phyloP scores from a whole-genome alignment of 2,113 vertebrate species.

The Pungitius pungitius region DNA sequence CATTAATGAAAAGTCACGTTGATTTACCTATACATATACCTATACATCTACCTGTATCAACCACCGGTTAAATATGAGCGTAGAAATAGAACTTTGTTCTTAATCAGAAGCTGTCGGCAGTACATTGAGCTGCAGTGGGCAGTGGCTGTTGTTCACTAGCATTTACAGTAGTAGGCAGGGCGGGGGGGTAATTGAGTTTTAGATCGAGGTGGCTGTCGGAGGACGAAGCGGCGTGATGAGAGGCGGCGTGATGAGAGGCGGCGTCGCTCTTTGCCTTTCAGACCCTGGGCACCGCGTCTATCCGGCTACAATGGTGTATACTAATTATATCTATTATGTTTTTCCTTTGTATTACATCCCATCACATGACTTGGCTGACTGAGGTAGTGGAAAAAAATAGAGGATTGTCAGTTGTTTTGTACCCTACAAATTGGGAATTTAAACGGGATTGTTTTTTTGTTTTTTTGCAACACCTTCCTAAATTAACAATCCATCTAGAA shows the following conservation, averaged over 20 bases:
- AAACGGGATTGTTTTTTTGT: neutral
- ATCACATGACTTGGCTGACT: neutral
- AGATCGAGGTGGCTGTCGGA: conserved; percentile 1
- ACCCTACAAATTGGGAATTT: neutral
- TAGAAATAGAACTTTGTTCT: conserved; percentile 16
- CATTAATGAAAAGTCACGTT: neutral
- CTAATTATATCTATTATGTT: conserved; percentile 19
- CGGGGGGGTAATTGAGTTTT: conserved; percentile 30
- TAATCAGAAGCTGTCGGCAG: conserved; percentile 17
- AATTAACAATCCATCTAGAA: neutral
- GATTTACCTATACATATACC: neutral
- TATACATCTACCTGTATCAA: neutral
- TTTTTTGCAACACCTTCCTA: neutral
- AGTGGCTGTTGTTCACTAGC: conserved; percentile 30
- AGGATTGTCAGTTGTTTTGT: neutral
- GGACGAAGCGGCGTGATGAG: neutral
- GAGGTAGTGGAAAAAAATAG: neutral
- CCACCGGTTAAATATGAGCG: neutral
- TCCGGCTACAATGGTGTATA: conserved; percentile 8
- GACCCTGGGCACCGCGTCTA: neutral
- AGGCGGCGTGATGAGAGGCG: neutral
- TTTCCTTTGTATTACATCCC: conserved; percentile 11
- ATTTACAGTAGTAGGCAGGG: conserved; percentile 19
- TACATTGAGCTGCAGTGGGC: conserved; percentile 10
- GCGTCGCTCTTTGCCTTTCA: conserved; percentile 1